These are phyloP conservation scores for Globia sparganii DNA, from an alignment of 2,888 invertebrate species.

Conservation along the genomic window DNA sequence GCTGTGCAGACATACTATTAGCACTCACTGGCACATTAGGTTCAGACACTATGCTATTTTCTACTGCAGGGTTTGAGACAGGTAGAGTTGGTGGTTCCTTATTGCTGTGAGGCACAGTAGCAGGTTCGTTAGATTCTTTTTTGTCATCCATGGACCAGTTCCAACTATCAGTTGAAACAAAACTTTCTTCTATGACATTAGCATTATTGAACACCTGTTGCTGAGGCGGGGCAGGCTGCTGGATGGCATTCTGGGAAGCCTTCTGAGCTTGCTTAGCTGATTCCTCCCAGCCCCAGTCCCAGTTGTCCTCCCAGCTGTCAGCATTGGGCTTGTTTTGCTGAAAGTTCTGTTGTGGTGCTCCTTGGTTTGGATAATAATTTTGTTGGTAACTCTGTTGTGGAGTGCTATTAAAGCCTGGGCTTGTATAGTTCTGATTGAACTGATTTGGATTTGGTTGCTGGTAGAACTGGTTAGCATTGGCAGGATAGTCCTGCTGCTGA, in stretches of 20 bases:
- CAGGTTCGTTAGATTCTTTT: constrained; percentile 71
- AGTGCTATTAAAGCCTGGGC: constrained; percentile 73
- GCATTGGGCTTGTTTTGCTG: constrained; percentile 73
- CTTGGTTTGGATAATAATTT: constrained; percentile 80
- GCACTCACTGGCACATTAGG: constrained; percentile 62
- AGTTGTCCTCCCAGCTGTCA: constrained; percentile 87
- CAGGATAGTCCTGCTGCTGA: constrained; percentile 79
- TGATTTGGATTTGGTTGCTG: constrained; percentile 72
- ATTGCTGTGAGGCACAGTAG: constrained; percentile 58
- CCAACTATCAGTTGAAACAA: constrained; percentile 90
- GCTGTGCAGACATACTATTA: constrained; percentile 67
- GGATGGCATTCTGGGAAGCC: constrained; percentile 64
- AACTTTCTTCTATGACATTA: constrained; percentile 90
- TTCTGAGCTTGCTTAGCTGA: constrained; percentile 83
- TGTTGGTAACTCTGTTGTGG: constrained; percentile 79
- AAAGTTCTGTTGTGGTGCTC: constrained; percentile 73
- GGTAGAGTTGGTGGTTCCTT: constrained; percentile 63
- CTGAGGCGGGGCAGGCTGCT: constrained; percentile 63
- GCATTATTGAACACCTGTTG: constrained; percentile 81
- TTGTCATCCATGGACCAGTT: constrained; percentile 91
- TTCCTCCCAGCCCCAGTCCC: constrained; percentile 92
- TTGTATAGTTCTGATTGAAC: constrained; percentile 80
- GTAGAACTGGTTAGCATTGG: constrained; percentile 82
- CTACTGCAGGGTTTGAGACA: constrained; percentile 64
- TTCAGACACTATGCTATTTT: constrained; percentile 70